Base-by-base conservation (phyloP, 2,888 invertebrate genomes). In the Monochamus alternatus region DNA sequence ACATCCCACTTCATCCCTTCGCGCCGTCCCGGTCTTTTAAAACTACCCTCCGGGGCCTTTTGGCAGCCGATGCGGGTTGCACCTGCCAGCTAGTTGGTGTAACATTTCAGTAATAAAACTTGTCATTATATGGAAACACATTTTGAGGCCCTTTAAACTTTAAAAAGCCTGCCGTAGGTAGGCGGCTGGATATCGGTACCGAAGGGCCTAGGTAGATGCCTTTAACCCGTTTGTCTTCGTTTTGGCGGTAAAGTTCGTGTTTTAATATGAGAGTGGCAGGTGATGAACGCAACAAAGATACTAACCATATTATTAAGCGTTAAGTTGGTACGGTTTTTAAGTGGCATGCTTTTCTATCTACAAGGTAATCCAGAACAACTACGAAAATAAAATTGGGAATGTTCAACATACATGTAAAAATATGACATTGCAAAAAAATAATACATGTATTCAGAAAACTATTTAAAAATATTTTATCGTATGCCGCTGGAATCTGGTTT, bases 1-100 rank as follows among this genome's bases (percentile, higher is more conserved):
- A 69, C 60, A 60, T 60, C n/a, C 59, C 22, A 55, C 59, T 69
- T 59, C 63, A 71, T 63, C 71, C 63, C 63, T 71, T 52, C 63
- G 52, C 71, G 63, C 71, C 9, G 30, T 38, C 75, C 51, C 71
- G 66, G 65, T 43, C 75, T 59, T 75, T 75, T 73, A 73, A 73
- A 75, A 47, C 69, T 44, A 73, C 75, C 75, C 73, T 73, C 70
- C 65, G 38, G 38, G 58, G 63, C 69, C 52, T 65, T 63, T 59
- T 63, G 64, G 31, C 73, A 55, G 67, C 64, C 67, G 64, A 75
- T 73, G 65, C 75, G 75, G 75, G 75, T 60, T 47, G 63, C 75
- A 75, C 75, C 75, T 75, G 75, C 73, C 73, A 3, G 8, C 43
- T 44, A 73, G 62, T 59, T 60, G 64, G 72, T 72, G 75, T 68